Conservation (phyloP, 2,113 vertebrate species). For the Phalacrocorax brasilianus region DNA sequence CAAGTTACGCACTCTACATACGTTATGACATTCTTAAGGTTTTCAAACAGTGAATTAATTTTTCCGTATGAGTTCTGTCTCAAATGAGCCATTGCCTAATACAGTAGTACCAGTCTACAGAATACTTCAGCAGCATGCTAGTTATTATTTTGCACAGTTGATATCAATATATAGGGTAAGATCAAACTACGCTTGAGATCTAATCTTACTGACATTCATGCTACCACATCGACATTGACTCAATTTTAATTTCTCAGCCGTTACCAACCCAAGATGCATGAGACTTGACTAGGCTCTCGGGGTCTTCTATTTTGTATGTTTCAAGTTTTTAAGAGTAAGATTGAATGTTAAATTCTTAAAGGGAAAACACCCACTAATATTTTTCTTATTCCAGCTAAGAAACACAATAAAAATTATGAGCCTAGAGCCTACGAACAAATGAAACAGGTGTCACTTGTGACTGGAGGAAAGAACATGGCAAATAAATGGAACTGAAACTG, state of each 20-base stretch:
- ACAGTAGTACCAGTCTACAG: background rate
- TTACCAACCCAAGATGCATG: background rate
- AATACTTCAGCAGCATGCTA: background rate
- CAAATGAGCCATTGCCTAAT: background rate
- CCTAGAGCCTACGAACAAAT: background rate
- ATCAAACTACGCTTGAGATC: background rate
- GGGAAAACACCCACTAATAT: background rate
- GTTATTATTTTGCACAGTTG: background rate
- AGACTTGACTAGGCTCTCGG: background rate
- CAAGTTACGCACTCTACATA: background rate
- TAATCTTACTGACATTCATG: background rate
- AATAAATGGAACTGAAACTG: background rate
- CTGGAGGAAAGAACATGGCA: background rate
- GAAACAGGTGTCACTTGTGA: background rate
- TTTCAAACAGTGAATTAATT: background rate
- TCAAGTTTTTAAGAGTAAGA: background rate
- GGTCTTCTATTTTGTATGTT: background rate
- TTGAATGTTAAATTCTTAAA: background rate
- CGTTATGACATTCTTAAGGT: background rate
- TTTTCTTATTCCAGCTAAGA: background rate
- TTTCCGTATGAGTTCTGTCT: background rate
- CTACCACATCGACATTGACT: background rate
- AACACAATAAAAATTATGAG: background rate
- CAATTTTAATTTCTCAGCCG: background rate
- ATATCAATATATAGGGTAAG: background rate